Base-by-base conservation (phyloP, 1,140 invertebrate genomes). In the Ceratosolen fusciceps region DNA sequence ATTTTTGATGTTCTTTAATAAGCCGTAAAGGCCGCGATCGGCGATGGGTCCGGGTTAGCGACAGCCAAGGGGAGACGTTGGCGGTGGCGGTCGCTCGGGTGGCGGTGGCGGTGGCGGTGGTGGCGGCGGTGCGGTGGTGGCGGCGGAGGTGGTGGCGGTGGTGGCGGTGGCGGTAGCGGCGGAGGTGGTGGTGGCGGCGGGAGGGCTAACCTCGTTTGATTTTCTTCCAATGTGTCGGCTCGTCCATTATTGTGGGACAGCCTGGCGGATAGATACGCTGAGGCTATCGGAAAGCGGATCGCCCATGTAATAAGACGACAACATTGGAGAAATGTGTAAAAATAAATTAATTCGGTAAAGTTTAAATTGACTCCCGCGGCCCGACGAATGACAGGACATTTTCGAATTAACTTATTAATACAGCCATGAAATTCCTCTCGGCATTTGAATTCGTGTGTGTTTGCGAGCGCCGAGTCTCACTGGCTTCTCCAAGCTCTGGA, bases 351-450 rank as follows among this genome's bases (percentile, higher is more conserved):
- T 62, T 19, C 29, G 12, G 58, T 34, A 62, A 37, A n/a, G 3
- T n/a, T 65, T 65, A 19, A 62, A 65, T 37, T 37, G 31, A 1
- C n/a, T 37, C 60, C n/a, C 21, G 60, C 9, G 21, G 5, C 3
- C n/a, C 29, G 19, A n/a, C 16, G 31, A 65, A 37, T 65, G 31
- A n/a, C 34, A 65, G 60, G 12, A 65, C 34, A 37, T 37, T 37
- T 65, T 65, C 31, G 1, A 37, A 65, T 65, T 65, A 65, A 65
- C 3, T 37, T n/a, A 65, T 65, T 37, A 37, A 37, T 65, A 37
- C 31, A 65, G 31, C 60, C 60, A 37, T 65, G 60, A 37, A 65
- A 65, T 37, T 65, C 60, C 37, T 65, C 31, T 1, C 1, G 12
- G 60, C 37, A 21, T 65, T n/a, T 37, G 37, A 65, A 37, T 37